Conservation (phyloP, 1,140 invertebrate genomes). For the Bombus pascuorum region DNA sequence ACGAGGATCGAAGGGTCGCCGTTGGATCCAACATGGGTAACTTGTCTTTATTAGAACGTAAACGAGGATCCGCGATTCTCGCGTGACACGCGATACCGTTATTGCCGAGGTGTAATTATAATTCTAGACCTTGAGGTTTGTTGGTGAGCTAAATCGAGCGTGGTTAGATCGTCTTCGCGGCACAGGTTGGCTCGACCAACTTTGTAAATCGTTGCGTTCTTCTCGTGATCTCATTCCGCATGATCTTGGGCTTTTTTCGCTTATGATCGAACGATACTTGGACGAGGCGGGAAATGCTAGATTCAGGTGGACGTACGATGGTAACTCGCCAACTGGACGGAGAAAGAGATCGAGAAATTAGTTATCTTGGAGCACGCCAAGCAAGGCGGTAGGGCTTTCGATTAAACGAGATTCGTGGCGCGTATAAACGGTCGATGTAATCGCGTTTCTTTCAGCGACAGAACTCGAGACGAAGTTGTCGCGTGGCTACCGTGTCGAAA, state of each 20-base stretch:
- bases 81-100: slow-evolving; percentile 43
- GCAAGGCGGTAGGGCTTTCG: neutral
- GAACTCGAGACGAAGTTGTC: neutral
- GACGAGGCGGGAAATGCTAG: neutral
- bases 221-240: neutral
- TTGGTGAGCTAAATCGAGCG: slow-evolving; percentile 27
- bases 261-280: neutral
- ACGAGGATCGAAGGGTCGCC: neutral
- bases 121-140: slow-evolving; percentile 28
- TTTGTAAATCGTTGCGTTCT: neutral
- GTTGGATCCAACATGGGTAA: too few species aligned
- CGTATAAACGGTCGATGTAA: too few species aligned
- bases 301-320: neutral
- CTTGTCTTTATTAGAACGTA: neutral
- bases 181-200: too few species aligned
- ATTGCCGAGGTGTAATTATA: slow-evolving; percentile 37
- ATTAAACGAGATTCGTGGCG: too few species aligned
- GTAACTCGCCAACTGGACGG: slow-evolving; percentile 16
- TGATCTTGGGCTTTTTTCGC: neutral
- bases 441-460: neutral
- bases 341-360: slow-evolving; percentile 5
- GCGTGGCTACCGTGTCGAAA: too few species aligned
- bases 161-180: neutral
- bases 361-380: neutral
- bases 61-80: slow-evolving; percentile 1